Percentiles rank a stretch among this genome's conserved stretches.
phyloP scores from a whole-genome alignment of 2,888 invertebrate species.

The Standfussiana lucernea region DNA sequence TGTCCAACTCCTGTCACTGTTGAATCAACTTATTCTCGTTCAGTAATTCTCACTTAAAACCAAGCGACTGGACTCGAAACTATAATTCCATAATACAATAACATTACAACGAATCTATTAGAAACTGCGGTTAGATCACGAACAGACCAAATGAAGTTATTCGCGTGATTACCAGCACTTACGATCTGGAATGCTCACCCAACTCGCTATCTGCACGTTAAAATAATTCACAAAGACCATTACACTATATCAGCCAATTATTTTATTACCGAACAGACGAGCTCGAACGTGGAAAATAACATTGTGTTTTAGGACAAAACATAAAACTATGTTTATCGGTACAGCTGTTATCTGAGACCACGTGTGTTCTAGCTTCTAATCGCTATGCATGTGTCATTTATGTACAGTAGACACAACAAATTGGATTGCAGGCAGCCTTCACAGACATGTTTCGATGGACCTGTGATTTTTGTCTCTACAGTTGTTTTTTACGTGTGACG shows the following conservation, averaged over 20 bases:
- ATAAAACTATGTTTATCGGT: slow-evolving; percentile 23
- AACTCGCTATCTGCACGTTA: slow-evolving; percentile 43
- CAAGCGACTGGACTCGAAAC: not conserved
- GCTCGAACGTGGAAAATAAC: slow-evolving; percentile 41
- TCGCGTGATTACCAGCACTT: slow-evolving; percentile 59
- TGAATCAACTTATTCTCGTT: not conserved
- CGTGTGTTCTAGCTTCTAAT: slow-evolving; percentile 48
- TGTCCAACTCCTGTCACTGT: not conserved
- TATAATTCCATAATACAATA: slow-evolving; percentile 34
- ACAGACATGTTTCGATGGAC: not conserved
- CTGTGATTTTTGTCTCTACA: not conserved
- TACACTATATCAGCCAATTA: slow-evolving; percentile 38
- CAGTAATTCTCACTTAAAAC: slow-evolving; percentile 2
- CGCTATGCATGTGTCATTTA: slow-evolving; percentile 27
- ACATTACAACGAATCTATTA: slow-evolving; percentile 40
- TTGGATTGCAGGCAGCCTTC: slow-evolving; percentile 1
- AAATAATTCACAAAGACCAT: slow-evolving; percentile 42
- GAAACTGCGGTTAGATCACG: slow-evolving; percentile 59
- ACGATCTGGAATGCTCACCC: slow-evolving; percentile 51
- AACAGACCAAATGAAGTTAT: slow-evolving; percentile 59
- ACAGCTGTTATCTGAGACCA: slow-evolving; percentile 32
- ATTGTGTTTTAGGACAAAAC: slow-evolving; percentile 40
- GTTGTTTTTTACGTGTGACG: not conserved
- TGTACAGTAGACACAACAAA: slow-evolving; percentile 27
- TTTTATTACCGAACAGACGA: slow-evolving; percentile 32